These are phyloP conservation scores for Larimichthys crocea DNA, from an alignment of 2,113 vertebrate genomes.

Conservation along the genomic window DNA sequence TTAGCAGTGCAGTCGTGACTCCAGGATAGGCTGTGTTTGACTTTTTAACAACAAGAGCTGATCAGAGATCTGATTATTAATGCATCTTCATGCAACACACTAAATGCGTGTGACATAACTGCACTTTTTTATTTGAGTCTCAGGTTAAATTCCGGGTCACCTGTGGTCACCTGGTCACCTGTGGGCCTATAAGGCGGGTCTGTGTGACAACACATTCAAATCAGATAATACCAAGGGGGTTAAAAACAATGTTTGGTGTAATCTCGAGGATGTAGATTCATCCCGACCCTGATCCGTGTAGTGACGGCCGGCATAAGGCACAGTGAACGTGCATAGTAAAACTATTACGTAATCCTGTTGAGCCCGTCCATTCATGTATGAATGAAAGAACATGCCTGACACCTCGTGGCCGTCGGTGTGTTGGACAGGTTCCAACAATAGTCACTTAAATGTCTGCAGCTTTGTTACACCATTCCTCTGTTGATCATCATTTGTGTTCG, in stretches of 20 bases:
- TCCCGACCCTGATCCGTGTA: background rate
- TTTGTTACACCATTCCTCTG: background rate
- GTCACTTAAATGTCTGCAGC: background rate
- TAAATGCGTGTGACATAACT: too few species aligned
- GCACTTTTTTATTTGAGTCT: too few species aligned
- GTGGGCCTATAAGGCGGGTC: background rate
- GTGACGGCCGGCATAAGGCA: background rate
- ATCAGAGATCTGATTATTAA: too few species aligned
- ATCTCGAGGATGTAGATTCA: background rate
- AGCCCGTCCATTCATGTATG: too few species aligned
- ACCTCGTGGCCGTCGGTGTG: constrained; percentile 33
- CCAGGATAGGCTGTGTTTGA: background rate
- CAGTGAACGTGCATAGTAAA: background rate
- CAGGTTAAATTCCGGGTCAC: too few species aligned
- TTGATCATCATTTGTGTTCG: too few species aligned
- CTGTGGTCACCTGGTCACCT: too few species aligned
- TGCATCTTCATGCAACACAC: too few species aligned
- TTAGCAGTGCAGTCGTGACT: background rate
- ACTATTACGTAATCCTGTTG: constrained; percentile 32
- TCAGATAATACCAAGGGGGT: background rate
- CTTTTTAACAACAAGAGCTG: background rate
- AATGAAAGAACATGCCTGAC: constrained; percentile 29
- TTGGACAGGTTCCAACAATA: fast-evolving
- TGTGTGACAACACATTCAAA: background rate
- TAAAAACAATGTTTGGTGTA: background rate